Evolutionary conservation across 2,113 vertebrate genomes (phyloP).

Genomic region (Garra rufa): DNA sequence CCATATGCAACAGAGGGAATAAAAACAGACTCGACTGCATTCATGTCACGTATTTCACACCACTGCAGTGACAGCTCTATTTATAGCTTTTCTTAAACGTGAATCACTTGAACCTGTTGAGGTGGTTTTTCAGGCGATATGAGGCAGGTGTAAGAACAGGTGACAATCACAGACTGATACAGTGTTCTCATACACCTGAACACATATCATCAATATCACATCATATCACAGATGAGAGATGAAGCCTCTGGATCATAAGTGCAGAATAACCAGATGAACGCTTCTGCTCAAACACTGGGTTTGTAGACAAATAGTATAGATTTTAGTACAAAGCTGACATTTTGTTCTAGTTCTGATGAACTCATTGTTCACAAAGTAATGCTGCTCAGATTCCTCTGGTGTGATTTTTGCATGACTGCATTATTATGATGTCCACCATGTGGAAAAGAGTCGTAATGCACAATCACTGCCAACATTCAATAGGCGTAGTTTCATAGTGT

Average conservation of each 20-base stretch:
- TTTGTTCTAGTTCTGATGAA: not conserved
- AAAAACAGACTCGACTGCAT: not conserved
- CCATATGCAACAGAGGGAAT: not conserved
- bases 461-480: no score
- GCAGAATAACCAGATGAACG: no score
- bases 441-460: no score
- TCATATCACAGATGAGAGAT: not conserved
- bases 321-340: not conserved
- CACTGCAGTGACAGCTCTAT: not conserved
- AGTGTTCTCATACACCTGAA: not conserved
- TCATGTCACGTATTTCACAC: not conserved
- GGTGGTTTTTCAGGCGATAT: not conserved
- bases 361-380: no score
- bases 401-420: no score
- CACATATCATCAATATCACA: not conserved
- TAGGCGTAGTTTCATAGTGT: no score
- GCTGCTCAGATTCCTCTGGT: no score
- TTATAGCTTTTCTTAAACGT: not conserved
- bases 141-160: constrained; percentile 3
- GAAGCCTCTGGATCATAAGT: not conserved
- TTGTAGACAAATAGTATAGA: no score
- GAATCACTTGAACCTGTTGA: not conserved
- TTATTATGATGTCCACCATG: no score
- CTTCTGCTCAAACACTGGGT: no score
- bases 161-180: not conserved